phyloP scores from a whole-genome alignment of 2,888 invertebrate genomes.

The Lepidocyrtinus sp. region DNA sequence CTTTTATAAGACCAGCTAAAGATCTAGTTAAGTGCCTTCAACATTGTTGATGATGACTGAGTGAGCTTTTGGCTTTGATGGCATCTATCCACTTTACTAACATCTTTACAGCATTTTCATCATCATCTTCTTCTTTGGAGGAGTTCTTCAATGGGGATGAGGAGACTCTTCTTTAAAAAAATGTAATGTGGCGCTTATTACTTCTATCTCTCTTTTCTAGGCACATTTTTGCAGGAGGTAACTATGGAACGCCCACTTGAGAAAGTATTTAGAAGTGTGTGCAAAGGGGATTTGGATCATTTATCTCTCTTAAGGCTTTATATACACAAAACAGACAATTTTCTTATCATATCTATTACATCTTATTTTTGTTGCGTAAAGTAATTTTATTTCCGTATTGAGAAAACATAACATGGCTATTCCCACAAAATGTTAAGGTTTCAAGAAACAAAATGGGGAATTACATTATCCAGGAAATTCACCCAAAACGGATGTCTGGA shows the following conservation, averaged over 20 bases:
- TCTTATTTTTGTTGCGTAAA: no score
- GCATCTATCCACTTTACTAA: constrained; percentile 36
- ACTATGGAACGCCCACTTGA: constrained; percentile 56
- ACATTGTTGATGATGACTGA: constrained; percentile 58
- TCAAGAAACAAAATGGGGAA: no score
- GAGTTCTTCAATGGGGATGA: not conserved
- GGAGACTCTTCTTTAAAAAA: no score
- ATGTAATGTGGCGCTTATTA: constrained; percentile 45
- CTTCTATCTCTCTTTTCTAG: constrained; percentile 39
- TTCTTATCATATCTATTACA: no score
- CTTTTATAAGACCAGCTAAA: constrained; percentile 46
- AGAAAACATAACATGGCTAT: no score
- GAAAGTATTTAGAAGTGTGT: constrained; percentile 31
- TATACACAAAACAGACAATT: no score
- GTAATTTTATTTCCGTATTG: no score
- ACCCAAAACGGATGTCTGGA: no score
- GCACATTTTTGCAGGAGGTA: no score
- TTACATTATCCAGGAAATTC: no score
- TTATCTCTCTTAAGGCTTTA: constrained; percentile 43
- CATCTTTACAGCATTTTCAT: not conserved
- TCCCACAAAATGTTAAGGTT: no score
- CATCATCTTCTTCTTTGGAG: not conserved
- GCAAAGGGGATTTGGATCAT: constrained; percentile 51
- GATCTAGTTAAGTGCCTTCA: constrained; percentile 59
- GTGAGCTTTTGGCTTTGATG: constrained; percentile 60